These are phyloP conservation scores for Samia ricini DNA, from an alignment of 1,140 invertebrate species.

Conservation along the genomic window DNA sequence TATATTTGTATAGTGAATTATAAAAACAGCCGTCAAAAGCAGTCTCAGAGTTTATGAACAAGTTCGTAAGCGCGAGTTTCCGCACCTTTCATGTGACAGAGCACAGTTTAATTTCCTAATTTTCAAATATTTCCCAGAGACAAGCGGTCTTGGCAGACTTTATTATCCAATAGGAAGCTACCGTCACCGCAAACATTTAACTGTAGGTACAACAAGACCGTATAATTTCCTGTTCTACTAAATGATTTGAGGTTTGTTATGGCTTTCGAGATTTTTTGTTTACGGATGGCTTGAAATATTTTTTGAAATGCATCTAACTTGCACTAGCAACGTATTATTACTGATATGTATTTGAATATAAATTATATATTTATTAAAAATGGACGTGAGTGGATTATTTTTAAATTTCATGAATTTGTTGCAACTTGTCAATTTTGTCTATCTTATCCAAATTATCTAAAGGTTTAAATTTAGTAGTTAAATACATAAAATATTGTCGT, in stretches of 20 bases:
- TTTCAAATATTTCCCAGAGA: conserved; percentile 53
- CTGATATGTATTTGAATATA: no score
- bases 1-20: not conserved
- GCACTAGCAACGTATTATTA: no score
- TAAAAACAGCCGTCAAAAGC: conserved; percentile 7
- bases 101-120: conserved; percentile 70
- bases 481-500: conserved; percentile 24
- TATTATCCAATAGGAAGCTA: conserved; percentile 71
- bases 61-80: conserved; percentile 34
- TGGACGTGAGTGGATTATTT: no score
- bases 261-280: conserved; percentile 25
- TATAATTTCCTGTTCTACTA: conserved; percentile 71
- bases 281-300: not conserved
- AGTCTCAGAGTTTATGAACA: conserved; percentile 16
- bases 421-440: no score
- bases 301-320: not conserved
- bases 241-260: conserved; percentile 57
- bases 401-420: no score
- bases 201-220: conserved; percentile 48
- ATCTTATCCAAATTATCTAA: conserved; percentile 20
- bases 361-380: no score
- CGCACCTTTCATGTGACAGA: conserved; percentile 49
- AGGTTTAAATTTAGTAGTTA: conserved; percentile 35
- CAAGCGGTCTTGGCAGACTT: conserved; percentile 51
- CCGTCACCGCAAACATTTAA: conserved; percentile 55